phyloP scores from a whole-genome alignment of 2,113 vertebrate genomes.

The Mola mola region DNA sequence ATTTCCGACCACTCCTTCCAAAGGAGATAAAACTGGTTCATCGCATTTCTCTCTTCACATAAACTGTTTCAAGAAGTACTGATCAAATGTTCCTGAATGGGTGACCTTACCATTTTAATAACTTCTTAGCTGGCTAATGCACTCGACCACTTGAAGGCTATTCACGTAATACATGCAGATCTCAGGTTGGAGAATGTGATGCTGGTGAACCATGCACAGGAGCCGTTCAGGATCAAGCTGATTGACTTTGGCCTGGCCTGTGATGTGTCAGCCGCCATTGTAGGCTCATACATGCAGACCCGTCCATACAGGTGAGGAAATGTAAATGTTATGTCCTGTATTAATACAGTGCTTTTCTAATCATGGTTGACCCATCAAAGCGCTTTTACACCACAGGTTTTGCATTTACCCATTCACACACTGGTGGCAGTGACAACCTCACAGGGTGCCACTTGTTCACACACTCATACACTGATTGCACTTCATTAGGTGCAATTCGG shows the following conservation, averaged over 20 bases:
- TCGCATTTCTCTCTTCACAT: neutral
- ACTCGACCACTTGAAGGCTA: neutral
- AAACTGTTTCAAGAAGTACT: neutral
- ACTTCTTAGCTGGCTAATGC: neutral
- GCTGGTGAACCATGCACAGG: conserved; percentile 13
- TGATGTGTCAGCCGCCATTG: neutral
- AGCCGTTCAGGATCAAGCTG: conserved; percentile 29
- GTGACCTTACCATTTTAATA: neutral
- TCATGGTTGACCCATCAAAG: too few relatives aligned
- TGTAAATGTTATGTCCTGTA: too few relatives aligned
- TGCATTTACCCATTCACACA: too few relatives aligned
- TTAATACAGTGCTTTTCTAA: too few relatives aligned
- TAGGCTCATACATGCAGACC: neutral
- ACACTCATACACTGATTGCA: too few relatives aligned
- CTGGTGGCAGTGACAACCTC: too few relatives aligned
- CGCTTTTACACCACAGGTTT: too few relatives aligned
- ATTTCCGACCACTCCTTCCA: neutral
- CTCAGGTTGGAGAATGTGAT: conserved; percentile 28
- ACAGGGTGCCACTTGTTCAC: too few relatives aligned
- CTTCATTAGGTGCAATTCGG: too few relatives aligned
- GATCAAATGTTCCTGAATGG: neutral
- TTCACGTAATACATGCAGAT: conserved; percentile 13
- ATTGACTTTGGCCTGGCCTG: conserved; percentile 36
- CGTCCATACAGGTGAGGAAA: conserved; percentile 9
- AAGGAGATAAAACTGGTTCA: neutral